A percentile compares a stretch with the other conserved stretches of the same genome.
Evolutionary conservation across 2,888 invertebrate species (phyloP).

Genomic region (Monoplex corrugatus): DNA sequence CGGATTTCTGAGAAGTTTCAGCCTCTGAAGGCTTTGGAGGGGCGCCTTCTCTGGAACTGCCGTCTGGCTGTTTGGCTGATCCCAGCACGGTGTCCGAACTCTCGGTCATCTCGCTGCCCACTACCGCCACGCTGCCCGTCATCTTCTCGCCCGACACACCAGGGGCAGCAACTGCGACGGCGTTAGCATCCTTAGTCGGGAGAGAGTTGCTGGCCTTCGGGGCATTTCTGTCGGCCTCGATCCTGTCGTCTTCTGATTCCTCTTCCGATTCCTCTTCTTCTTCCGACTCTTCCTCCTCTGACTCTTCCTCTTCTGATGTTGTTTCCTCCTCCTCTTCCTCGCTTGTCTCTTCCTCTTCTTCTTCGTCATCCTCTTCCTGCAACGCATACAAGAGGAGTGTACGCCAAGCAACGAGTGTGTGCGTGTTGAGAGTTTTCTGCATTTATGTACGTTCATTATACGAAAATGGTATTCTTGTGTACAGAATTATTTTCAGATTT

Average conservation of each 20-base stretch:
- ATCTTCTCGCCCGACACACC: background rate
- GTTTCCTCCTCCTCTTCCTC: background rate
- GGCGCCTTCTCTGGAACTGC: background rate
- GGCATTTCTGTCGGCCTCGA: conserved; percentile 60
- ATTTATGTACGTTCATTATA: too few relatives aligned
- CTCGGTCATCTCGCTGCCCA: conserved; percentile 20
- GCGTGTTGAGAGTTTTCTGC: too few relatives aligned
- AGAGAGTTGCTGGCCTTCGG: background rate
- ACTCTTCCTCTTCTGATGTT: background rate
- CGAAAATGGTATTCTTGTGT: too few relatives aligned
- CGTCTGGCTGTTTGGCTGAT: background rate
- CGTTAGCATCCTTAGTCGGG: background rate
- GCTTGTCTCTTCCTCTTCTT: conserved; percentile 34
- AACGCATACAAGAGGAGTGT: background rate
- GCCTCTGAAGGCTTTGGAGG: background rate
- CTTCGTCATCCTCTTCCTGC: conserved; percentile 22
- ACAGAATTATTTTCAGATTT: too few relatives aligned
- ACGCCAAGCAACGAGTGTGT: too few relatives aligned
- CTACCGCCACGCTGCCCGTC: background rate
- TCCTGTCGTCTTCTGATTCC: conserved; percentile 61
- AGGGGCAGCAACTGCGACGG: background rate
- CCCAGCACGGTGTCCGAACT: conserved; percentile 6
- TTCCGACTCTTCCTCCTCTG: background rate
- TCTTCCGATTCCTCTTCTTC: conserved; percentile 40
- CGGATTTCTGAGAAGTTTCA: conserved; percentile 24